Percentiles rank a stretch among this genome's conserved stretches.
Evolutionary conservation across 2,113 vertebrate genomes (phyloP).

Genomic region (Pterophyllum scalare): DNA sequence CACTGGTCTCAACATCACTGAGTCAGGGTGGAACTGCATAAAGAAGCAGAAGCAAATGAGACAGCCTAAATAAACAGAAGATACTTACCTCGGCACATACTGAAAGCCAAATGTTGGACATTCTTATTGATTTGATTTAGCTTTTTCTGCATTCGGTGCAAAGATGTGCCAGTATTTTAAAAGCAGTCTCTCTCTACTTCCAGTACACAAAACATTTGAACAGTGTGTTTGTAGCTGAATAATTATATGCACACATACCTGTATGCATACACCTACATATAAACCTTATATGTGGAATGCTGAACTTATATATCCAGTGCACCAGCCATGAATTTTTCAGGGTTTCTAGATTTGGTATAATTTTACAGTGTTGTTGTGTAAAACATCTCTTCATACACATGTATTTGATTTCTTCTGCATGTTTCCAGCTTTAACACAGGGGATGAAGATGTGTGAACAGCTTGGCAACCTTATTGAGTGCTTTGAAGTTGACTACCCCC

Average conservation of each 20-base stretch:
- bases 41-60: conserved; percentile 13
- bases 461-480: conserved; percentile 68
- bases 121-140: neutral
- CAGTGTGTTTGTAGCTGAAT: neutral
- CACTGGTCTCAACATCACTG: conserved; percentile 20
- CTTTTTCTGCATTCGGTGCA: neutral
- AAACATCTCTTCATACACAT: conserved; percentile 37
- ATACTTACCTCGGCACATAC: neutral
- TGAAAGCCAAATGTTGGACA: neutral
- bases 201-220: neutral
- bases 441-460: conserved; percentile 66
- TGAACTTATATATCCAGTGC: neutral
- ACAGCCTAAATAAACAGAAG: neutral
- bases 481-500: conserved; percentile 73
- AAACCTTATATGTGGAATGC: neutral
- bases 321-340: neutral
- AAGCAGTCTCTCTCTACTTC: neutral
- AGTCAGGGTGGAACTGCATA: conserved; percentile 8
- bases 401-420: conserved; percentile 53
- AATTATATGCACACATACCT: neutral
- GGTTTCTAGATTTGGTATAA: neutral
- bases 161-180: neutral
- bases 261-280: neutral
- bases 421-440: conserved; percentile 56
- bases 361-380: neutral